A percentile compares a stretch with the other conserved stretches of the same genome.
Evolutionary conservation across 2,113 vertebrate species (phyloP).

Genomic region (Dryoscopus gambensis): DNA sequence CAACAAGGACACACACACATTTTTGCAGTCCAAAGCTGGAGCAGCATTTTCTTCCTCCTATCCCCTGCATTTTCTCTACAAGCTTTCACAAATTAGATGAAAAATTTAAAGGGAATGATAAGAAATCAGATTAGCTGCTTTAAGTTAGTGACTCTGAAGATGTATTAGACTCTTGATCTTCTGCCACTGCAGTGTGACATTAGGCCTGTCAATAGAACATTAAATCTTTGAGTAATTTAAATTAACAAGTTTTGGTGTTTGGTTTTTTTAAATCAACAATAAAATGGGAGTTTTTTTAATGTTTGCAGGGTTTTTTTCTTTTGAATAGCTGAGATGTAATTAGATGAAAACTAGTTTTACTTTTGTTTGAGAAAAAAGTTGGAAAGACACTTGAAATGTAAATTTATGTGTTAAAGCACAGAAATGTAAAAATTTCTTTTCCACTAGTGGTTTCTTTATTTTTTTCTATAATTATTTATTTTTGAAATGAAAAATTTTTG

Average conservation of each 20-base stretch:
- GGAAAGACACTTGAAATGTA: neutral
- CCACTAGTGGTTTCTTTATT: neutral
- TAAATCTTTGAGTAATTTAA: neutral
- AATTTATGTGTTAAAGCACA: neutral
- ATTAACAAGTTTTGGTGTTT: neutral
- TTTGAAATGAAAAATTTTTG: neutral
- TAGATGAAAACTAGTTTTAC: neutral
- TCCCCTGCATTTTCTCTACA: neutral
- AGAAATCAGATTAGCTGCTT: neutral
- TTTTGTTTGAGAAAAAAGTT: neutral
- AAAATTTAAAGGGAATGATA: neutral
- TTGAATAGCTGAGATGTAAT: neutral
- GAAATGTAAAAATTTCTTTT: neutral
- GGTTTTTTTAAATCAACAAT: fast-evolving
- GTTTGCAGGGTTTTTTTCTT: fast-evolving
- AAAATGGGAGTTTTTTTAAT: neutral
- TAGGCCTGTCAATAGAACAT: neutral
- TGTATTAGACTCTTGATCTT: neutral
- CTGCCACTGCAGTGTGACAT: neutral
- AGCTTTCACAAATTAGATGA: neutral
- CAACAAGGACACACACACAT: neutral
- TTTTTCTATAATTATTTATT: neutral
- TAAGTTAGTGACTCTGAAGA: neutral
- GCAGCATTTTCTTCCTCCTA: neutral
- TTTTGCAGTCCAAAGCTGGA: neutral